A percentile compares a stretch with the other conserved stretches of the same genome.
These are phyloP conservation scores for Nibea coibor DNA, from an alignment of 2,113 vertebrate species.

Conservation along the genomic window DNA sequence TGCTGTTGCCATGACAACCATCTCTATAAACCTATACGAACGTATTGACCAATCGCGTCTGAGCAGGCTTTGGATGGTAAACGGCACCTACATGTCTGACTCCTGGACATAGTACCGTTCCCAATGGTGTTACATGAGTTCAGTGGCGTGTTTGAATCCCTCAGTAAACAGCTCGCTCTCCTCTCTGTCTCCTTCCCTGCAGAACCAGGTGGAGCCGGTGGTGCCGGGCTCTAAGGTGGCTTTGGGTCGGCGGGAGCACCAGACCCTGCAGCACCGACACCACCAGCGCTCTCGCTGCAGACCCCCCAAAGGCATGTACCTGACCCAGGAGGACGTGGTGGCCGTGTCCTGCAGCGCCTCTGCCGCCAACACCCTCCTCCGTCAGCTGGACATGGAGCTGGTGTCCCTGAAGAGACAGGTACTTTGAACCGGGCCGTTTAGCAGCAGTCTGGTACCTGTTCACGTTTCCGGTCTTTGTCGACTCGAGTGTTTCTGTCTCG, in stretches of 20 bases:
- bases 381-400: constrained; percentile 97
- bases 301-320: constrained; percentile 98
- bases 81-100: too few relatives aligned
- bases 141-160: too few relatives aligned
- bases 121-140: too few relatives aligned
- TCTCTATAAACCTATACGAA: too few relatives aligned
- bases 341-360: constrained; percentile 95
- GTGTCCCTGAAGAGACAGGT: constrained; percentile 99
- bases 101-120: too few relatives aligned
- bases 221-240: constrained; percentile 91
- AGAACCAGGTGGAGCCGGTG: constrained; percentile 88
- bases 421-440: constrained; percentile 16
- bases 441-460: neutral
- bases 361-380: constrained; percentile 94
- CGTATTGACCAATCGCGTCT: too few relatives aligned
- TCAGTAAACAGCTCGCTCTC: neutral
- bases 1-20: neutral
- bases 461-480: neutral
- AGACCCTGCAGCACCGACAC: constrained; percentile 95
- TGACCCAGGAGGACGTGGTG: constrained; percentile 97
- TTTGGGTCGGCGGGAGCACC: constrained; percentile 93
- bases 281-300: constrained; percentile 96
- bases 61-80: too few relatives aligned
- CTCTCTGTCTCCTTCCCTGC: neutral
- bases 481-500: constrained; percentile 11